phyloP scores from a whole-genome alignment of 2,797 vertebrate species.

The Arrhamphus sclerolepis region DNA sequence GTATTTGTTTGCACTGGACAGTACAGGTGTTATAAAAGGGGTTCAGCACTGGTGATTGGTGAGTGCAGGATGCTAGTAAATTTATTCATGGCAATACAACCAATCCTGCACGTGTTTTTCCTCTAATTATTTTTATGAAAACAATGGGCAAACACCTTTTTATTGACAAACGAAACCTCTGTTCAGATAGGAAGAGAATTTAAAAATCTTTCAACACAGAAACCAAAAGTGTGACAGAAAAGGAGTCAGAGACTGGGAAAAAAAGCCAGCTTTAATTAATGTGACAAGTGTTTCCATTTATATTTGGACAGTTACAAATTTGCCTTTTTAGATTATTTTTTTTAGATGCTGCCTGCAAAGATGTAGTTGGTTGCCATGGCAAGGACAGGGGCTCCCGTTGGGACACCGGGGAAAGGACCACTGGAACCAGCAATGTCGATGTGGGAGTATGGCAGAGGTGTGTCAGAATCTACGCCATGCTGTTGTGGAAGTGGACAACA shows the following conservation, averaged over 20 bases:
- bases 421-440: conserved; percentile 86
- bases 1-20: too few species aligned
- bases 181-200: conserved; percentile 6
- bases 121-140: too few species aligned
- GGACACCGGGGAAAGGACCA: conserved; percentile 85
- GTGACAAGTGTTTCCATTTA: conserved; percentile 17
- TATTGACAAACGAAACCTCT: conserved; percentile 29
- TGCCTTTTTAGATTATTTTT: neutral
- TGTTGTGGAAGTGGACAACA: conserved; percentile 32
- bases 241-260: conserved; percentile 13
- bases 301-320: conserved; percentile 20
- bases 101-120: too few species aligned
- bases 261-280: conserved; percentile 10
- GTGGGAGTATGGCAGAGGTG: conserved; percentile 82
- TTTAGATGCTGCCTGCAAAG: conserved; percentile 38
- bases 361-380: conserved; percentile 83
- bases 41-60: too few species aligned
- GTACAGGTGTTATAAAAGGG: too few species aligned
- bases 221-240: conserved; percentile 10
- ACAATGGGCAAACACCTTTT: neutral
- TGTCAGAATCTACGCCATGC: conserved; percentile 79
- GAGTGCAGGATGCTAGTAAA: too few species aligned
- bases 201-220: conserved; percentile 30
- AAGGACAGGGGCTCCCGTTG: conserved; percentile 83
- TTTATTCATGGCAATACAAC: too few species aligned